Evolutionary conservation across 2,888 invertebrate species (phyloP).

Genomic region (Drosophila vallismaia): DNA sequence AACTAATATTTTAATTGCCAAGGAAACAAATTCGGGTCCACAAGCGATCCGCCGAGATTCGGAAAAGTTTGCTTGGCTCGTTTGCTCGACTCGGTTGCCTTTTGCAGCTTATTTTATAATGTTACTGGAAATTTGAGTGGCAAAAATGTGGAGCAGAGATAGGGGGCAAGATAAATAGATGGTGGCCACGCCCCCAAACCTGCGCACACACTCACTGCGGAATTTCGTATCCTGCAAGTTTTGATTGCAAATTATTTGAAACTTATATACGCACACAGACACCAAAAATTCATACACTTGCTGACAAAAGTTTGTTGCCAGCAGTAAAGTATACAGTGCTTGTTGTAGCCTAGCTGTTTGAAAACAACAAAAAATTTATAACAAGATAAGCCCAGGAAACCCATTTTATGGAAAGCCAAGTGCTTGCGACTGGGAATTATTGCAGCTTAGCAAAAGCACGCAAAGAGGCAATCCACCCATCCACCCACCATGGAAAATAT

Average conservation of each 20-base stretch:
- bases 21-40: constrained; percentile 48
- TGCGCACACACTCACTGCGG: constrained; percentile 14
- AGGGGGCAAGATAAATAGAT: constrained; percentile 23
- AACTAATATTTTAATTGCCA: constrained; percentile 72
- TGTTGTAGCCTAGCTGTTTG: constrained; percentile 44
- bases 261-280: constrained; percentile 43
- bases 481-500: constrained; percentile 21
- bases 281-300: constrained; percentile 30
- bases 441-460: constrained; percentile 14
- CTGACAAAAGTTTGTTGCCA: constrained; percentile 64
- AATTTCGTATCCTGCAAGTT: constrained; percentile 62
- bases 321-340: constrained; percentile 43
- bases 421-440: constrained; percentile 19
- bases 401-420: constrained; percentile 23
- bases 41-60: constrained; percentile 2
- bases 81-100: constrained; percentile 2
- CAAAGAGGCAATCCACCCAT: not conserved
- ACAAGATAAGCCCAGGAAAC: constrained; percentile 54
- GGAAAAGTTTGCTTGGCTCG: constrained; percentile 7
- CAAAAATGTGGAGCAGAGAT: constrained; percentile 19
- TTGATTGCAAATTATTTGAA: constrained; percentile 77
- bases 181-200: constrained; percentile 36
- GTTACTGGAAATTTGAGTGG: constrained; percentile 51
- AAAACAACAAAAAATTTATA: constrained; percentile 61
- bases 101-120: constrained; percentile 67